These are phyloP conservation scores for Kradibia gibbosae DNA, from an alignment of 1,140 invertebrate species.

Conservation along the genomic window DNA sequence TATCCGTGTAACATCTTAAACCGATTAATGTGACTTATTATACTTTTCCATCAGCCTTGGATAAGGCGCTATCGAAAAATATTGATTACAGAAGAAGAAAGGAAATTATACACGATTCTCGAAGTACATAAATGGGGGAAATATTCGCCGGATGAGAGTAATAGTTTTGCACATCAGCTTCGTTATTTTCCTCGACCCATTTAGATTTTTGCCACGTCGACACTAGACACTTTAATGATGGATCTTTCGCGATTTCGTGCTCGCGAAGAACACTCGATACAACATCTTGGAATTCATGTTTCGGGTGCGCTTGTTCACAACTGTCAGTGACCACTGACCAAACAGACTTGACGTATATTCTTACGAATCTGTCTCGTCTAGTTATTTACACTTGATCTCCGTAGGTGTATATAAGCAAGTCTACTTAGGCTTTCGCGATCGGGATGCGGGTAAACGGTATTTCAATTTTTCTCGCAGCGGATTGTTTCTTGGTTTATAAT, in stretches of 20 bases:
- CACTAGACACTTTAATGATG: slow-evolving; percentile 43
- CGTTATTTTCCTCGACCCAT: slow-evolving; percentile 3
- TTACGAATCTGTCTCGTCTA: slow-evolving; percentile 26
- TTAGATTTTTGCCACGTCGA: neutral
- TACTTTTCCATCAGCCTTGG: too few species aligned
- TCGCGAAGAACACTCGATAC: slow-evolving; percentile 51
- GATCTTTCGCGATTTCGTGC: slow-evolving; percentile 49
- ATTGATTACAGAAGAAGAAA: too few species aligned
- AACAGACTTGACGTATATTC: slow-evolving; percentile 6
- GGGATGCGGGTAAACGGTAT: neutral
- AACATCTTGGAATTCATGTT: slow-evolving; percentile 46
- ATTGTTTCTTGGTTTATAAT: too few species aligned
- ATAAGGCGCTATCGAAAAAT: too few species aligned
- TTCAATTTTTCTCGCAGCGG: too few species aligned
- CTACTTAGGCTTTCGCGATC: neutral
- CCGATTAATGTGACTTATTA: too few species aligned
- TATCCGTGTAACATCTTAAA: too few species aligned
- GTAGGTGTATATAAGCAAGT: neutral
- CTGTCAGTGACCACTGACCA: slow-evolving; percentile 45
- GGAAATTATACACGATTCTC: too few species aligned
- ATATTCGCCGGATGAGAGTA: too few species aligned
- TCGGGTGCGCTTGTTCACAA: slow-evolving; percentile 17
- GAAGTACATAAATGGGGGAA: too few species aligned
- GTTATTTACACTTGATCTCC: neutral
- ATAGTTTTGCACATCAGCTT: too few species aligned